These are phyloP conservation scores for Rhinolophus ferrumequinum DNA, from an alignment of 2,113 vertebrate species.

Conservation along the genomic window DNA sequence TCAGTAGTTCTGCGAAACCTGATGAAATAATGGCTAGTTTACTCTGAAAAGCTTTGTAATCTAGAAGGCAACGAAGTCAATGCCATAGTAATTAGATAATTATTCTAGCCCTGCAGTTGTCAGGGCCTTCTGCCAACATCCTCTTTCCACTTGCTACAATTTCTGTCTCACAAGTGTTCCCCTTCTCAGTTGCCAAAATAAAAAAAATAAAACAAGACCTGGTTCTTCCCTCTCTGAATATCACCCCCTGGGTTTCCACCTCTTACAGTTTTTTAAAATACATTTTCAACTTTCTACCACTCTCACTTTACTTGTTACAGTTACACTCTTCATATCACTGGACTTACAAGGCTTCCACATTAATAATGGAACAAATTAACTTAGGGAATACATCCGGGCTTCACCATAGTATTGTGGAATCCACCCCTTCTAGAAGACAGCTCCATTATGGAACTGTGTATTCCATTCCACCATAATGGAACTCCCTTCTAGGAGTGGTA, in stretches of 20 bases:
- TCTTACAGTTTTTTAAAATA: neutral
- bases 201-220: neutral
- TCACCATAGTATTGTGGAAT: neutral
- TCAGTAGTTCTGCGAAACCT: constrained; percentile 55
- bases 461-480: neutral
- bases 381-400: neutral
- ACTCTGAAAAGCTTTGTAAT: constrained; percentile 50
- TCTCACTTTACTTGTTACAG: neutral
- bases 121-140: constrained; percentile 49
- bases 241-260: fast-evolving
- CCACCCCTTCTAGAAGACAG: neutral
- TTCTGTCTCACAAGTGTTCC: neutral
- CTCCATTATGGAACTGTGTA: neutral
- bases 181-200: neutral
- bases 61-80: constrained; percentile 56
- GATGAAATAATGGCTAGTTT: constrained; percentile 72
- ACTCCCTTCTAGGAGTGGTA: neutral
- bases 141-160: neutral
- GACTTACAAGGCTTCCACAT: neutral
- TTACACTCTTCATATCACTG: neutral
- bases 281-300: neutral
- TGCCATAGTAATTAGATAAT: constrained; percentile 48
- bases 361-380: neutral
- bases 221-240: neutral
- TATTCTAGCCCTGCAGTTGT: neutral